phyloP scores from a whole-genome alignment of 2,888 invertebrate genomes.

The Keiferia lycopersicella region DNA sequence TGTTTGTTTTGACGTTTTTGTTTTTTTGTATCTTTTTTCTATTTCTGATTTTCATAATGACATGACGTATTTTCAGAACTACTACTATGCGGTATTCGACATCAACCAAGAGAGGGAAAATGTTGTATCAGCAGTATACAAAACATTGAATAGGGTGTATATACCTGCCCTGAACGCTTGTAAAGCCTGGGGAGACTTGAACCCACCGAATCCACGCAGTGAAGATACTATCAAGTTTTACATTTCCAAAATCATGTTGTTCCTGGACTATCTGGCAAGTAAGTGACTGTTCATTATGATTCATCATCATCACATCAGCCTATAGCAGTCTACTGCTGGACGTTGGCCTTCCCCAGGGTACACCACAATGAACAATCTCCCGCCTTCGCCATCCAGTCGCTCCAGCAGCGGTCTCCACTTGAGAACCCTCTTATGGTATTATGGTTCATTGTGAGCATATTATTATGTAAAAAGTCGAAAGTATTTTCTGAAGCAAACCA shows the following conservation, averaged over 20 bases:
- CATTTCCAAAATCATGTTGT: conserved; percentile 69
- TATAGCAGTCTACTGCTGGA: no score
- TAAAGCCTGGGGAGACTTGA: conserved; percentile 70
- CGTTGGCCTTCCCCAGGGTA: no score
- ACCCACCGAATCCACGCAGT: conserved; percentile 72
- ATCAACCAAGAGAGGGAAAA: conserved; percentile 65
- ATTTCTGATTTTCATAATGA: background rate
- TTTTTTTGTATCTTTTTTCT: no score
- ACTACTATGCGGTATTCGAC: conserved; percentile 57
- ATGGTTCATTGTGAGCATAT: no score
- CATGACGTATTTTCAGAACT: conserved; percentile 56
- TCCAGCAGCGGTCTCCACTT: no score
- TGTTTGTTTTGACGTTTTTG: no score
- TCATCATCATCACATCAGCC: no score
- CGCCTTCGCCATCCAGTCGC: no score
- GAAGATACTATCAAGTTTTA: conserved; percentile 61
- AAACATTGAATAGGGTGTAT: conserved; percentile 56
- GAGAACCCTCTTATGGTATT: no score
- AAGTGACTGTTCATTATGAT: conserved; percentile 45
- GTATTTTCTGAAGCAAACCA: no score
- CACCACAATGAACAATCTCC: no score
- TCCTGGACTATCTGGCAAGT: conserved; percentile 72
- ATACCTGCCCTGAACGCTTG: conserved; percentile 60
- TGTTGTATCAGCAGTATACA: conserved; percentile 69
- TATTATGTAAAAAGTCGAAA: no score